Evolutionary conservation across 2,888 invertebrate species (phyloP).

Genomic region (Dasysyrphus tricinctus): DNA sequence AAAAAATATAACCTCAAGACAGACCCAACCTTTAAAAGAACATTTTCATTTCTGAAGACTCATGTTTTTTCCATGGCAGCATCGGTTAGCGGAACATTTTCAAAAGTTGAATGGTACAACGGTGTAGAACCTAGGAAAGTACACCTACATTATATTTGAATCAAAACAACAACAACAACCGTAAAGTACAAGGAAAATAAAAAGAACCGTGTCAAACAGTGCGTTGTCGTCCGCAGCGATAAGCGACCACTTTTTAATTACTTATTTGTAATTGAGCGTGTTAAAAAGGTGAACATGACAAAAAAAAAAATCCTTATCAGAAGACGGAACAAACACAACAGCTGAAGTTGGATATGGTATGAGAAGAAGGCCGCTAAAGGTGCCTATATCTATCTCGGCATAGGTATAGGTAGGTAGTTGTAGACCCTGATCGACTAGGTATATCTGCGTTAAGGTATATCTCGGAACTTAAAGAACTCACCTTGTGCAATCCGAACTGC

Average conservation of each 20-base stretch:
- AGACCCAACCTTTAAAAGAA: slow-evolving; percentile 27
- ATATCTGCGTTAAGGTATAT: no score
- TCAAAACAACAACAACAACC: not conserved
- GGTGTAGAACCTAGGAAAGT: not conserved
- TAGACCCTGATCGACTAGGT: not conserved
- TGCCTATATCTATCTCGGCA: not conserved
- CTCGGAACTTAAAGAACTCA: slow-evolving; percentile 84
- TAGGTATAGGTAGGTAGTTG: not conserved
- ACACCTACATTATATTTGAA: no score
- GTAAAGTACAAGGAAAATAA: not conserved
- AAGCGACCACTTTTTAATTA: slow-evolving; percentile 73
- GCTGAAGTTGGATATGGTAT: not conserved
- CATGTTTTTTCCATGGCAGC: slow-evolving; percentile 39
- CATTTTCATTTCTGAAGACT: slow-evolving; percentile 57
- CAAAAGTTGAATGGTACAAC: slow-evolving; percentile 36
- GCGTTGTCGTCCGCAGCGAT: slow-evolving; percentile 53
- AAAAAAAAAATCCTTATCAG: slow-evolving; percentile 60
- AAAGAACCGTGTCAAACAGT: slow-evolving; percentile 52
- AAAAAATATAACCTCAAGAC: slow-evolving; percentile 11
- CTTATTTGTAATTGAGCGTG: slow-evolving; percentile 71
- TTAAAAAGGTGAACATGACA: slow-evolving; percentile 29
- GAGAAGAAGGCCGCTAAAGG: not conserved
- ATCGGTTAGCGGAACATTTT: slow-evolving; percentile 62
- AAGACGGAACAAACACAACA: slow-evolving; percentile 57
- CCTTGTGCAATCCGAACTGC: slow-evolving; percentile 98